phyloP scores from a whole-genome alignment of 1,140 invertebrate species.

The Drosophila parvula region DNA sequence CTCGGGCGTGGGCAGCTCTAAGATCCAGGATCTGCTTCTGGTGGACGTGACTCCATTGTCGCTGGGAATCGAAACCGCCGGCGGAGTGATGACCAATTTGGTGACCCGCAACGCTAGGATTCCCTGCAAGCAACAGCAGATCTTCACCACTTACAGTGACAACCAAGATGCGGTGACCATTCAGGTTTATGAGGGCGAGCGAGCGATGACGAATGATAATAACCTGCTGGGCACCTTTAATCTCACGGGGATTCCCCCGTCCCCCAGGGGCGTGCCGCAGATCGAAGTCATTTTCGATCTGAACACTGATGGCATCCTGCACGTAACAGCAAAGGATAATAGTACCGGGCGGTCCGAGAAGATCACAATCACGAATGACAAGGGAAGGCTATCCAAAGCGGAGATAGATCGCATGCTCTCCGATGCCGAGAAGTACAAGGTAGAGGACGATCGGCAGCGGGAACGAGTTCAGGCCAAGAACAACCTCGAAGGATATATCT shows the following conservation, averaged over 20 bases:
- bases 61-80: slow-evolving; percentile 89
- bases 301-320: slow-evolving; percentile 92
- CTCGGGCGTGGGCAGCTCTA: slow-evolving; percentile 88
- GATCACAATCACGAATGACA: slow-evolving; percentile 96
- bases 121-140: slow-evolving; percentile 88
- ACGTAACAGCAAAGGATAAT: slow-evolving; percentile 91
- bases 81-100: slow-evolving; percentile 88
- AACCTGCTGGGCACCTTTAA: slow-evolving; percentile 93
- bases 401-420: slow-evolving; percentile 96
- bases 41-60: slow-evolving; percentile 90
- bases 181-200: slow-evolving; percentile 89
- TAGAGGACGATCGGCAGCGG: slow-evolving; percentile 88
- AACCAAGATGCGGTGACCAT: slow-evolving; percentile 91
- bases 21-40: slow-evolving; percentile 90
- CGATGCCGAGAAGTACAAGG: slow-evolving; percentile 90
- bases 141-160: slow-evolving; percentile 87
- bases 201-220: slow-evolving; percentile 92
- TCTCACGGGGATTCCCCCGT: slow-evolving; percentile 89
- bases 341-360: slow-evolving; percentile 91
- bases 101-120: slow-evolving; percentile 89
- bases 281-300: slow-evolving; percentile 91
- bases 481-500: slow-evolving; percentile 92
- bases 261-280: slow-evolving; percentile 86
- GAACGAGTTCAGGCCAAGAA: slow-evolving; percentile 90
- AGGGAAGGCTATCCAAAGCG: slow-evolving; percentile 94